Conservation (phyloP, 2,113 vertebrate species). For the Mustela lutreola region DNA sequence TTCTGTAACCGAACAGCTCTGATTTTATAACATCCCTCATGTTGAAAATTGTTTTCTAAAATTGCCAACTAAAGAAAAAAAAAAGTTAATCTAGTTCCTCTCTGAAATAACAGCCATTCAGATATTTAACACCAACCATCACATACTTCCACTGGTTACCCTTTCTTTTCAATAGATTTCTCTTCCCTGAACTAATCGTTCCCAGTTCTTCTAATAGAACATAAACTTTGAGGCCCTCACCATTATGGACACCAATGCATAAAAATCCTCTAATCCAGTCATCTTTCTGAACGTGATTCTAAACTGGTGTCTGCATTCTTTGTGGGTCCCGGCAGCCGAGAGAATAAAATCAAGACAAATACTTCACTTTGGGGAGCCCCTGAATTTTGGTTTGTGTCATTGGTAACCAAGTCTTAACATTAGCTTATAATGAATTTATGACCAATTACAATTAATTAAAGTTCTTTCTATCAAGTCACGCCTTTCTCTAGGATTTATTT, state of each 20-base stretch:
- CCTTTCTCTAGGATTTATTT: not conserved
- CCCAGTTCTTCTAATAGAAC: not conserved
- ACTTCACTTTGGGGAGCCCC: not conserved
- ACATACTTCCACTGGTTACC: not conserved
- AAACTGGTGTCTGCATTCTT: not conserved
- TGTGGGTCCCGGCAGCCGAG: not conserved
- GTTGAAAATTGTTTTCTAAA: not conserved
- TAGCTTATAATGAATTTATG: not conserved
- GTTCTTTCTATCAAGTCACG: not conserved
- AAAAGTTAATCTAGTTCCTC: not conserved
- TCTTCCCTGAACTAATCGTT: not conserved
- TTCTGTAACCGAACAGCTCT: not conserved
- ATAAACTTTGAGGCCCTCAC: not conserved
- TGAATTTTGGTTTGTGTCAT: not conserved
- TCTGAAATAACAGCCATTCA: not conserved
- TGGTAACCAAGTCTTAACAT: not conserved
- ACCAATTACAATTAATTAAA: not conserved
- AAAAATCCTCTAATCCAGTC: not conserved
- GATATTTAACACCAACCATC: not conserved
- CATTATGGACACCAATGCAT: not conserved
- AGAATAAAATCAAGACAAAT: not conserved
- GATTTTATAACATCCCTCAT: not conserved
- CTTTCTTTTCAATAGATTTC: not conserved
- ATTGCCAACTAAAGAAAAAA: not conserved
- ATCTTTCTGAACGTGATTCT: not conserved